A percentile compares a stretch with the other conserved stretches of the same genome.
These are phyloP conservation scores for Hycleus phaleratus DNA, from an alignment of 1,140 invertebrate species.

Conservation along the genomic window DNA sequence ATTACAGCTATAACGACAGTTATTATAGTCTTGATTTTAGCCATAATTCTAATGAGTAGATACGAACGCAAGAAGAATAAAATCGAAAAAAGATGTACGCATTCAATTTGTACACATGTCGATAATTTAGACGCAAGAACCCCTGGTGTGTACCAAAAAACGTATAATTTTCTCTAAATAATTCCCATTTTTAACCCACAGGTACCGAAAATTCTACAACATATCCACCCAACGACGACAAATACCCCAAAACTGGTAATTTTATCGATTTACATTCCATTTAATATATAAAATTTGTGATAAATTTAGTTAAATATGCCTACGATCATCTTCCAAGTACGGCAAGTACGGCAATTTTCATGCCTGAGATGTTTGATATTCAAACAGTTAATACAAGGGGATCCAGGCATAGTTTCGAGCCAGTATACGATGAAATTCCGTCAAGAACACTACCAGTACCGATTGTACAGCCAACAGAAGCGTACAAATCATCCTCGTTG, in stretches of 20 bases:
- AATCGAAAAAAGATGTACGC: neutral
- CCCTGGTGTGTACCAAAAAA: no score
- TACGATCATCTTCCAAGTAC: constrained; percentile 36
- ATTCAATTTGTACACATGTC: no score
- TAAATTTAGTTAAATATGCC: constrained; percentile 20
- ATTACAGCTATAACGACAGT: constrained; percentile 1
- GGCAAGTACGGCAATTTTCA: constrained; percentile 30
- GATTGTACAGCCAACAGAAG: neutral
- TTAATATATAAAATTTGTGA: neutral
- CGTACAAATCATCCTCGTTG: constrained; percentile 11
- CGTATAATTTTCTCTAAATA: no score
- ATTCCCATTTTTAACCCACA: no score
- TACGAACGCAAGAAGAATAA: neutral
- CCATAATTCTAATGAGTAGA: neutral
- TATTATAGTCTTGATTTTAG: constrained; percentile 1
- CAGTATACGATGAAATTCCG: constrained; percentile 35
- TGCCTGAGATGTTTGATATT: constrained; percentile 20
- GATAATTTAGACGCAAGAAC: no score
- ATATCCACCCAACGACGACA: neutral
- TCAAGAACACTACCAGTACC: neutral
- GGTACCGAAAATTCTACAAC: no score
- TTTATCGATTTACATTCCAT: neutral
- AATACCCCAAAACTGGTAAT: neutral
- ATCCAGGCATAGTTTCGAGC: constrained; percentile 14
- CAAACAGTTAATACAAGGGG: neutral